Conservation (phyloP, 2,113 vertebrate species). For the Mesitornis unicolor region DNA sequence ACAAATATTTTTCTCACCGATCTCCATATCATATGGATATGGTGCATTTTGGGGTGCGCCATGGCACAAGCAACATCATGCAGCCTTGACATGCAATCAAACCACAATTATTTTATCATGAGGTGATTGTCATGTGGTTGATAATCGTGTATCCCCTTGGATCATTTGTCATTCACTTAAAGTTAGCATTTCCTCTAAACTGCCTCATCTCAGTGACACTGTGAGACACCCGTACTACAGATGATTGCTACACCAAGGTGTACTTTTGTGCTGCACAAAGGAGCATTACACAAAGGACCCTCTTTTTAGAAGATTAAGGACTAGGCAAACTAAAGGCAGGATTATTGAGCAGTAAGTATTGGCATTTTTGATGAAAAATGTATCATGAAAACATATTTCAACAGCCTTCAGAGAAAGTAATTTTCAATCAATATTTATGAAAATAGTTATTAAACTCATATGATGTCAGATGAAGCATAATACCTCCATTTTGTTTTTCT, state of each 20-base stretch:
- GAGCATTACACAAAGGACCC: background rate
- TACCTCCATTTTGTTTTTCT: conserved; percentile 16
- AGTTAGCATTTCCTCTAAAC: background rate
- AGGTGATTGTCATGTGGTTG: background rate
- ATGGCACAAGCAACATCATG: background rate
- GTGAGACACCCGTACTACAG: background rate
- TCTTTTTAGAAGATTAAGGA: background rate
- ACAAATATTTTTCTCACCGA: background rate
- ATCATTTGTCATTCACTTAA: background rate
- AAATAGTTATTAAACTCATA: conserved; percentile 1
- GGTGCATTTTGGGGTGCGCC: background rate
- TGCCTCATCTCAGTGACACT: background rate
- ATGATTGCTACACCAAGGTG: background rate
- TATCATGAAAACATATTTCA: background rate
- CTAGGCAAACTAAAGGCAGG: background rate
- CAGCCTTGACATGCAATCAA: background rate
- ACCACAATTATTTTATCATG: background rate
- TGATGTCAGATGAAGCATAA: background rate
- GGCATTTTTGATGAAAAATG: background rate
- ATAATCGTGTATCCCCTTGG: background rate
- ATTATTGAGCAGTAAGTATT: background rate
- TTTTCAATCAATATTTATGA: background rate
- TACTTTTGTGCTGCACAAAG: background rate
- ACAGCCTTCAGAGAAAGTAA: background rate
- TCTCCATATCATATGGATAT: background rate